These are phyloP conservation scores for Drosophila leontia DNA, from an alignment of 1,140 invertebrate genomes.

Conservation along the genomic window DNA sequence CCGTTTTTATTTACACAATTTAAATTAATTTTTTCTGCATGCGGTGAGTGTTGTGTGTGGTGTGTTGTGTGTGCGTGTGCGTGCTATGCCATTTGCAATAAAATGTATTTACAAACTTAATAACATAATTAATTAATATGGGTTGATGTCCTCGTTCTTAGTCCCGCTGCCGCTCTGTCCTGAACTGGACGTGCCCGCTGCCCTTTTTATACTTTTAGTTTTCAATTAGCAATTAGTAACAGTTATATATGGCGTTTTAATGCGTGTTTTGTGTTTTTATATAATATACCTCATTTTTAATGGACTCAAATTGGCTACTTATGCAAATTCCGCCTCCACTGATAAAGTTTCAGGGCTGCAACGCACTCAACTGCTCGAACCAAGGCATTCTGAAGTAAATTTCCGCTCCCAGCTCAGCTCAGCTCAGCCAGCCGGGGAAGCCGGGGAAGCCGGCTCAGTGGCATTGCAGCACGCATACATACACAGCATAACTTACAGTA, in stretches of 20 bases:
- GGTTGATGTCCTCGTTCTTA: slow-evolving; percentile 31
- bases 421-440: slow-evolving; percentile 6
- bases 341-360: slow-evolving; percentile 14
- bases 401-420: neutral
- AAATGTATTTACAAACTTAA: slow-evolving; percentile 79
- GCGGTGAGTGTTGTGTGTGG: slow-evolving; percentile 16
- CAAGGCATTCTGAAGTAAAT: slow-evolving; percentile 20
- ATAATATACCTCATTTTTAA: slow-evolving; percentile 22
- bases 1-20: slow-evolving; percentile 68
- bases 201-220: slow-evolving; percentile 41
- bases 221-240: slow-evolving; percentile 76
- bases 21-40: slow-evolving; percentile 47
- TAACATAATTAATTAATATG: slow-evolving; percentile 73
- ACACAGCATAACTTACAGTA: slow-evolving; percentile 13
- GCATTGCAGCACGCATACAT: slow-evolving; percentile 16
- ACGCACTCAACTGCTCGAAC: slow-evolving; percentile 30
- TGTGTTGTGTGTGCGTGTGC: slow-evolving; percentile 27
- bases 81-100: slow-evolving; percentile 70
- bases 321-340: slow-evolving; percentile 47
- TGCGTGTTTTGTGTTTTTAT: slow-evolving; percentile 9
- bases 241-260: slow-evolving; percentile 68
- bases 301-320: slow-evolving; percentile 62
- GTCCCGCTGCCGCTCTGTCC: slow-evolving; percentile 3
- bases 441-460: slow-evolving; percentile 1
- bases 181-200: slow-evolving; percentile 16